Evolutionary conservation across 2,113 vertebrate genomes (phyloP), one percentile per base, ranked within the genome.

Genomic region (Aptenodytes patagonicus): DNA sequence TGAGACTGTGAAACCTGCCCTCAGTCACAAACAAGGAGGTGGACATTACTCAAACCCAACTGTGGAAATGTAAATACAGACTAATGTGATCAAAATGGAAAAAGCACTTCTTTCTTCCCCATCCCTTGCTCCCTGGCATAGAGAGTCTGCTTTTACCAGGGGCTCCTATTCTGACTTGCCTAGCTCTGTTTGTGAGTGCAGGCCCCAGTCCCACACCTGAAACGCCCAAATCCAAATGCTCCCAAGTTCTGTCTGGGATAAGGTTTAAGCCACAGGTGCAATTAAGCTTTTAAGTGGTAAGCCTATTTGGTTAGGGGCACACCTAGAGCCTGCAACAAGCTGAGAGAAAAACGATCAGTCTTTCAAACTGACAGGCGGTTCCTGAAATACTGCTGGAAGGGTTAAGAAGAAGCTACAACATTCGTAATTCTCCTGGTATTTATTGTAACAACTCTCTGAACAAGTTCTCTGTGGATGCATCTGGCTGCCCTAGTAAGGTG

Each of bases 211-310:
- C 93, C 94, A 93, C 80, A 90, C 90, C 87, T 96, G 89, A 93
- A 95, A 96, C 40, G 44, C 79, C 87, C 72, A 92, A 96, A 96
- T 95, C 95, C 94, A 94, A 95, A 94, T 90, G 92, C 46, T 87
- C 83, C 49, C 12, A 0, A 83, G 83, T 94, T 83, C 75, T 95
- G 80, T 90, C 96, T 95, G 96, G 96, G 92, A 91, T 91, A 93
- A 94, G 93, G 88, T 93, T 95, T 95, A 93, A 95, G 93, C 94
- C 94, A 95, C 91, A 93, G 97, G 89, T 97, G 96, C 94, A 96
- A 95, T 97, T 96, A 95, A 94, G 89, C 87, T 95, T 97, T 95
- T 95, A 93, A 94, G 83, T 89, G 88, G 94, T 93, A 90, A 96
- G 96, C 84, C 88, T 94, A 17, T 96, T 95, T 97, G 81, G 89